These are phyloP conservation scores for Zonitis immaculata DNA, from an alignment of 2,888 invertebrate genomes.

Conservation along the genomic window DNA sequence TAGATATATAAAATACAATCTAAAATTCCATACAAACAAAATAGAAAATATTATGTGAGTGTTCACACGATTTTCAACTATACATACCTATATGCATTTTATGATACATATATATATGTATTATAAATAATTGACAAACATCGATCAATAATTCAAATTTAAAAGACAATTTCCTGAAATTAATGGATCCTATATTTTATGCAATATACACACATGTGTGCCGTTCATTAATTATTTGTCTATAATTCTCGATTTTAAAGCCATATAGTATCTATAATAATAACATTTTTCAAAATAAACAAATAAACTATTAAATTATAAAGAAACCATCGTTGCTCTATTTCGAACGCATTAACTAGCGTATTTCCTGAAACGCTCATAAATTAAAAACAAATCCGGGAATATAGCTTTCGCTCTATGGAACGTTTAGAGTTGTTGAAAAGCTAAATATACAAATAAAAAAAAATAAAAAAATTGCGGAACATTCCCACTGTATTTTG, in stretches of 20 bases:
- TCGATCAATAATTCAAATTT: neutral
- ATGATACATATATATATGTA: too few relatives aligned
- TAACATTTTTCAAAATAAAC: conserved; percentile 4
- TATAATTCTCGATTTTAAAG: neutral
- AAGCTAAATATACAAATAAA: neutral
- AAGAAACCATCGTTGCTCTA: conserved; percentile 14
- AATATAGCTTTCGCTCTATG: conserved; percentile 16
- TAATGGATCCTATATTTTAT: neutral
- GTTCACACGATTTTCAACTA: neutral
- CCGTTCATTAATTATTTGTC: neutral
- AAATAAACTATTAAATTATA: conserved; percentile 12
- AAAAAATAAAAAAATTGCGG: too few relatives aligned
- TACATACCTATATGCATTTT: too few relatives aligned
- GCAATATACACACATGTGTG: neutral
- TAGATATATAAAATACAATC: neutral
- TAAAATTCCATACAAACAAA: neutral
- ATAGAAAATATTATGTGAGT: neutral
- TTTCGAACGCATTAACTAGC: conserved; percentile 27
- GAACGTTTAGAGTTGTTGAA: conserved; percentile 9
- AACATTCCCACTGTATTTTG: too few relatives aligned
- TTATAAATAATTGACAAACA: neutral
- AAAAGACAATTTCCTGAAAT: neutral
- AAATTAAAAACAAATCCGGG: conserved; percentile 30
- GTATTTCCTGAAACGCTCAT: conserved; percentile 31
- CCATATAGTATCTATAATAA: neutral